phyloP scores from a whole-genome alignment of 2,113 vertebrate species.

The Papio anubis region DNA sequence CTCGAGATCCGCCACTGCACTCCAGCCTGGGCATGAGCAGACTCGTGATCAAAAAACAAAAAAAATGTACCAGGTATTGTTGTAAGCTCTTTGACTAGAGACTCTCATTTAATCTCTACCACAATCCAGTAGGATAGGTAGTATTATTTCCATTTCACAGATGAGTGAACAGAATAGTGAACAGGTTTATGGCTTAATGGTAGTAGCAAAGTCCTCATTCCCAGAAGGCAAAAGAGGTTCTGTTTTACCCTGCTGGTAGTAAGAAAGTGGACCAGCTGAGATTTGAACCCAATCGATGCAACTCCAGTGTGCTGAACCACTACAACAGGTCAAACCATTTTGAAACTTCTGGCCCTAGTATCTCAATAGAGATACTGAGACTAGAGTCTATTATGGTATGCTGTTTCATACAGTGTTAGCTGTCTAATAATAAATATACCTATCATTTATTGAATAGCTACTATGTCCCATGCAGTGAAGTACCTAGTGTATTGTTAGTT shows the following conservation, averaged over 20 bases:
- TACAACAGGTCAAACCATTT: not conserved
- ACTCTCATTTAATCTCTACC: not conserved
- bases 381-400: not conserved
- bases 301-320: not conserved
- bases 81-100: not conserved
- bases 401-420: not conserved
- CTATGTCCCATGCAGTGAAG: not conserved
- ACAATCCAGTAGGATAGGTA: not conserved
- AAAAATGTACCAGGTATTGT: not conserved
- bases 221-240: not conserved
- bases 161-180: not conserved
- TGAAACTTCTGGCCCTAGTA: not conserved
- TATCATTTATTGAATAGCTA: not conserved
- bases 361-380: not conserved
- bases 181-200: not conserved
- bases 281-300: not conserved
- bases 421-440: not conserved
- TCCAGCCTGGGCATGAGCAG: no score
- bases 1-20: no score
- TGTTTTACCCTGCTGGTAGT: not conserved
- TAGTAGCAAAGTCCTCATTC: not conserved
- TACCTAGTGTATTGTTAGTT: not conserved
- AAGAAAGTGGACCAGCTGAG: not conserved
- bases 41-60: no score
- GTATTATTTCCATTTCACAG: not conserved